Evolutionary conservation across 1,140 invertebrate genomes (phyloP).

Genomic region (Riptortus pedestris): DNA sequence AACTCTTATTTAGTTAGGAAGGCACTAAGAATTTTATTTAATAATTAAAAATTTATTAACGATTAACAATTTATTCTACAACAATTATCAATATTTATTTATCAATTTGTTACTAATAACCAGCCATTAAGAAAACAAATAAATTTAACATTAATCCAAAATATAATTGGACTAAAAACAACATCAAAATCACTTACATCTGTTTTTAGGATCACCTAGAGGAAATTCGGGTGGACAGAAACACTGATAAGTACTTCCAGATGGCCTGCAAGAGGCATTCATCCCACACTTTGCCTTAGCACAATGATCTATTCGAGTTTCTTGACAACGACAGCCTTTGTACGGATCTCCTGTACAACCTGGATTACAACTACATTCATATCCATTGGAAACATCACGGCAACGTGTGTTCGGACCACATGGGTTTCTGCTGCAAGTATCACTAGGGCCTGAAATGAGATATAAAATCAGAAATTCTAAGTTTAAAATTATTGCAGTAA

Average conservation of each 20-base stretch:
- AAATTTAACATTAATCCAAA: not conserved
- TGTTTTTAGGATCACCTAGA: slow-evolving; percentile 67
- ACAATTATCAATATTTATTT: no score
- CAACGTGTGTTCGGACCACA: slow-evolving; percentile 78
- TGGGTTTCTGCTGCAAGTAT: slow-evolving; percentile 63
- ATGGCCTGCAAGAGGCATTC: slow-evolving; percentile 64
- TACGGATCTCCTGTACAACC: slow-evolving; percentile 73
- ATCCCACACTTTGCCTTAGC: slow-evolving; percentile 62
- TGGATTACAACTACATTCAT: slow-evolving; percentile 64
- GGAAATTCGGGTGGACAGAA: slow-evolving; percentile 72
- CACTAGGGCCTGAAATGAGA: slow-evolving; percentile 35
- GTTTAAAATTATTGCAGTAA: not conserved
- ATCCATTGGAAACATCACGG: slow-evolving; percentile 52
- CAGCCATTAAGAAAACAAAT: not conserved
- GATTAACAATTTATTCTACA: no score
- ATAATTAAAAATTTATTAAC: no score
- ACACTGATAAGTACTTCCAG: slow-evolving; percentile 56
- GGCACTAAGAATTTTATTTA: no score
- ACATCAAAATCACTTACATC: slow-evolving; percentile 51
- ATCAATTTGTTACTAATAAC: no score
- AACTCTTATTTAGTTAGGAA: no score
- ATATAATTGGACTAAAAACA: not conserved
- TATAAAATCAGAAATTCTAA: not conserved
- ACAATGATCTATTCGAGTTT: slow-evolving; percentile 45
- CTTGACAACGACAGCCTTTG: slow-evolving; percentile 63